phyloP scores from a whole-genome alignment of 2,113 vertebrate species.

The Percina caprodes region DNA sequence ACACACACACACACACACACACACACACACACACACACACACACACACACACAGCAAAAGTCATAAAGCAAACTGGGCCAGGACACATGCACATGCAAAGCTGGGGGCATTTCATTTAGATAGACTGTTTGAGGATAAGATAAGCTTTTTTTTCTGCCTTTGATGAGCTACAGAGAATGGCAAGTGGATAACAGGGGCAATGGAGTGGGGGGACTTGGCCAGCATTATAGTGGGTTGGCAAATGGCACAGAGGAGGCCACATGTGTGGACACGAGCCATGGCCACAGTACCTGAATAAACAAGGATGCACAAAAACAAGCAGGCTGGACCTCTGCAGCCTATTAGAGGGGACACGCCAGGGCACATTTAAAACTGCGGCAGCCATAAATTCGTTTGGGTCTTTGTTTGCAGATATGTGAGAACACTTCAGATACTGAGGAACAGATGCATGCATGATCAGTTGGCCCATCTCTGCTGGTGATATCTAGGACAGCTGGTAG shows the following conservation, averaged over 20 bases:
- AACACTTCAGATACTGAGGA: background rate
- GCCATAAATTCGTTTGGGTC: background rate
- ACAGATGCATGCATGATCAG: background rate
- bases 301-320: slow-evolving; percentile 57
- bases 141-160: slow-evolving; percentile 23
- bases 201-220: slow-evolving; percentile 57
- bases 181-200: slow-evolving; percentile 59
- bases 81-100: background rate
- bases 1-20: background rate
- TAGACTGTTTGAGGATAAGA: slow-evolving; percentile 35
- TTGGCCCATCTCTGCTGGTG: background rate
- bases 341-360: background rate
- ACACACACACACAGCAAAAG: background rate
- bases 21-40: slow-evolving; percentile 18
- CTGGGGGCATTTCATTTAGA: slow-evolving; percentile 48
- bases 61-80: slow-evolving; percentile 25
- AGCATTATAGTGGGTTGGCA: slow-evolving; percentile 65
- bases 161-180: slow-evolving; percentile 64
- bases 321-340: slow-evolving; percentile 24
- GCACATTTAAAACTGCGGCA: background rate
- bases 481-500: background rate
- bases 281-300: slow-evolving; percentile 62
- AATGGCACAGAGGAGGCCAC: slow-evolving; percentile 38
- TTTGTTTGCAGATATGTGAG: background rate
- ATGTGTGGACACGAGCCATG: slow-evolving; percentile 40